phyloP scores from a whole-genome alignment of 2,888 invertebrate genomes.

The Tetrapedia diversipes region DNA sequence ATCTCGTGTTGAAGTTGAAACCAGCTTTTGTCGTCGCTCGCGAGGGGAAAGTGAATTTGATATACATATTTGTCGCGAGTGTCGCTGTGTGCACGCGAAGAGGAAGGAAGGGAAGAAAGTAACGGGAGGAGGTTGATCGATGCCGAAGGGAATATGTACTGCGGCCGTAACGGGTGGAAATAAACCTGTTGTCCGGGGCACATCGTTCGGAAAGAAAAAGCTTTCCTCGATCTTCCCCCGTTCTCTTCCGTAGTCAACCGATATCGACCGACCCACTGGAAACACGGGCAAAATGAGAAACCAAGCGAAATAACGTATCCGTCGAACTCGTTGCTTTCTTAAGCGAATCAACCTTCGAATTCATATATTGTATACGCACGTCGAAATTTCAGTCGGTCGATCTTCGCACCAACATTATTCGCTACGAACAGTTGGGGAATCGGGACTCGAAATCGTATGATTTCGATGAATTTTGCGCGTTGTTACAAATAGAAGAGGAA shows the following conservation, averaged over 20 bases:
- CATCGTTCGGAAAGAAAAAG: background rate
- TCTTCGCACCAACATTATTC: background rate
- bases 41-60: slow-evolving; percentile 17
- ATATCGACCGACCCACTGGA: too few species aligned
- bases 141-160: background rate
- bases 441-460: background rate
- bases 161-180: background rate
- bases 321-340: background rate
- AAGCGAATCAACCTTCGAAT: background rate
- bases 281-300: too few species aligned
- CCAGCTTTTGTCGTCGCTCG: slow-evolving; percentile 25
- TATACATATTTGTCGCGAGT: slow-evolving; percentile 12
- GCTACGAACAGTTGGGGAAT: background rate
- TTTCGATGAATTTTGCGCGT: background rate
- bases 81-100: slow-evolving; percentile 33
- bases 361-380: too few species aligned
- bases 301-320: too few species aligned
- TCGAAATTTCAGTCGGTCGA: too few species aligned
- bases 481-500: background rate
- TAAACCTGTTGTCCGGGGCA: too few species aligned
- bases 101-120: background rate
- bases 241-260: background rate
- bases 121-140: background rate
- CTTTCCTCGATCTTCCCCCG: background rate
- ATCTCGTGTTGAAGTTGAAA: slow-evolving; percentile 38